Evolutionary conservation across 2,113 vertebrate genomes (phyloP).

Genomic region (Erinaceus europaeus): DNA sequence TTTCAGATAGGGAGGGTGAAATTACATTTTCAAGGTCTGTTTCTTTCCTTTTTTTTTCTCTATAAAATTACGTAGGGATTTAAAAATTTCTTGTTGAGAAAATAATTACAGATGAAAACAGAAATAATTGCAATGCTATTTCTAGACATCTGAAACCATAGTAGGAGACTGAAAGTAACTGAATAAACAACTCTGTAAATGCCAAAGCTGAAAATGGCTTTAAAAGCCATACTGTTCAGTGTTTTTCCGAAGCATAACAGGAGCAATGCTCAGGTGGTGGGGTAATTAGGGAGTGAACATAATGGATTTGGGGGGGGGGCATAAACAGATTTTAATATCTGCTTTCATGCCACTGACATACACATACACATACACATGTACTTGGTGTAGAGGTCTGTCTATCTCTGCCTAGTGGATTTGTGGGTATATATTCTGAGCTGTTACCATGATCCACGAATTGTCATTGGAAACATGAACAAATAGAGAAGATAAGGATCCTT

Average conservation of each 20-base stretch:
- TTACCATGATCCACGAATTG: background rate
- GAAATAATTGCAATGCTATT: slow-evolving; percentile 58
- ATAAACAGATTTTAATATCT: background rate
- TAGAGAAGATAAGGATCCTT: background rate
- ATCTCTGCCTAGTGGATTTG: background rate
- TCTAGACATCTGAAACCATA: slow-evolving; percentile 49
- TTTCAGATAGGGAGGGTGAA: slow-evolving; percentile 34
- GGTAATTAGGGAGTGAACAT: background rate
- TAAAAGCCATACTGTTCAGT: background rate
- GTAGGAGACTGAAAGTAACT: slow-evolving; percentile 41
- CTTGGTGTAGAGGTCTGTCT: background rate
- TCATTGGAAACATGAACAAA: background rate
- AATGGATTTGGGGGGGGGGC: background rate
- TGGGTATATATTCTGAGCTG: background rate
- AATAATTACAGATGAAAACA: slow-evolving; percentile 63
- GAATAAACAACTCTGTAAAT: slow-evolving; percentile 40
- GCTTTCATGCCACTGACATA: background rate
- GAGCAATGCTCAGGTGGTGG: background rate
- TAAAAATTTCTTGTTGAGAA: slow-evolving; percentile 53
- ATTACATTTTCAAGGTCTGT: slow-evolving; percentile 2
- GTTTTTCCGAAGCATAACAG: background rate
- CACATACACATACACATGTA: fast-evolving
- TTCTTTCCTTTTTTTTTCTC: background rate
- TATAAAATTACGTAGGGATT: slow-evolving; percentile 28
- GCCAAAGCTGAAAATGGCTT: slow-evolving; percentile 41